Percentiles rank a stretch among this genome's conserved stretches.
phyloP scores from a whole-genome alignment of 2,888 invertebrate species.

The Torymus tubicola region DNA sequence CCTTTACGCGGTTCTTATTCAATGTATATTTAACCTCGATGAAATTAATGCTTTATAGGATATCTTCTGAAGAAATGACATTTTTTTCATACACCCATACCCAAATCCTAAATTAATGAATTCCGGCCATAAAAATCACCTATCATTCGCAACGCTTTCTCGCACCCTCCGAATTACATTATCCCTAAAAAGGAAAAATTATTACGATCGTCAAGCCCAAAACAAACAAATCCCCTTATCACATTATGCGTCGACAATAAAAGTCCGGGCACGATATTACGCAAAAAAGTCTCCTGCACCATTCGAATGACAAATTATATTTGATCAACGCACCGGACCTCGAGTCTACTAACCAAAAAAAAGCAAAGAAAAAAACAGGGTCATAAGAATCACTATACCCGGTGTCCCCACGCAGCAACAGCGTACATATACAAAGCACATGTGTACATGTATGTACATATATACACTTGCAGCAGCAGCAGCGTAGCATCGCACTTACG shows the following conservation, averaged over 20 bases:
- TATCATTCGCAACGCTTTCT: not conserved
- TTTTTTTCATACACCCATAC: not conserved
- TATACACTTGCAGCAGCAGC: not conserved
- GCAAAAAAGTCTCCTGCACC: slow-evolving; percentile 17
- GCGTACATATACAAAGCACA: no score
- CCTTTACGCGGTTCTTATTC: no score
- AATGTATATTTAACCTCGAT: no score
- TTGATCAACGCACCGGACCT: slow-evolving; percentile 20
- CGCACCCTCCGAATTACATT: not conserved
- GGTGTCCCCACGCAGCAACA: no score
- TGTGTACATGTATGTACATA: no score
- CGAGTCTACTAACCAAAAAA: not conserved
- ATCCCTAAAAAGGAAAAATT: slow-evolving; percentile 5
- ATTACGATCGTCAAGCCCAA: not conserved
- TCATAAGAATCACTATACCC: not conserved
- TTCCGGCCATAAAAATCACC: no score
- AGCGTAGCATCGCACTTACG: not conserved
- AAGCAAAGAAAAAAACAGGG: slow-evolving; percentile 1
- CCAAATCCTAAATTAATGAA: no score
- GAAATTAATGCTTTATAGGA: no score
- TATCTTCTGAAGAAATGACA: no score
- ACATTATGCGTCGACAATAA: slow-evolving; percentile 2
- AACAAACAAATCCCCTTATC: slow-evolving; percentile 8
- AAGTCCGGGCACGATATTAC: not conserved
- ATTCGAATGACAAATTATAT: slow-evolving; percentile 52